Percentiles rank a stretch among this genome's conserved stretches.
phyloP scores from a whole-genome alignment of 37 sponge, comb jelly and placozoan species.

The Agelas oroides region DNA sequence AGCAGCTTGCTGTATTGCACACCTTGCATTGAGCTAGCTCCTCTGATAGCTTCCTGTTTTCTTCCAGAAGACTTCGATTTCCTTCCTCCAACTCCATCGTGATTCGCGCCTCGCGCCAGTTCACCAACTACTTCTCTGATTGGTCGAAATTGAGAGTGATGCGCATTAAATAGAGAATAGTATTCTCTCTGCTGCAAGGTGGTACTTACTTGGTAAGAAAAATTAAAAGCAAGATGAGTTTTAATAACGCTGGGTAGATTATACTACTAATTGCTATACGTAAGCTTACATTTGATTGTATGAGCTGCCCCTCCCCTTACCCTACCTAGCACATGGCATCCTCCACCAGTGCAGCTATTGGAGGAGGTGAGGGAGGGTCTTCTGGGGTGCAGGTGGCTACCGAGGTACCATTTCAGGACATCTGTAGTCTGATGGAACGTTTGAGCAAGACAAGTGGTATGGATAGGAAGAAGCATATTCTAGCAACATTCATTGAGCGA shows the following conservation, averaged over 20 bases:
- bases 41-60: conserved; percentile 37
- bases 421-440: conserved; percentile 72
- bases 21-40: conserved; percentile 69
- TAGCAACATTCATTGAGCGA: conserved; percentile 42
- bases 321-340: too few species aligned
- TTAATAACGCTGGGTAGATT: too few species aligned
- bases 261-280: too few species aligned
- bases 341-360: not conserved
- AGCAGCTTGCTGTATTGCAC: too few species aligned
- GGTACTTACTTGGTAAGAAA: too few species aligned
- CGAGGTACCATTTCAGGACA: conserved; percentile 42
- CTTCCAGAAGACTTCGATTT: conserved; percentile 14
- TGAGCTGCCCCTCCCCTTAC: too few species aligned
- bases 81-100: too few species aligned
- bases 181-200: too few species aligned
- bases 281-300: too few species aligned
- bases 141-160: not conserved
- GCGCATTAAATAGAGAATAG: not conserved
- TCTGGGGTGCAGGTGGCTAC: conserved; percentile 1
- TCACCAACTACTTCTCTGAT: too few species aligned
- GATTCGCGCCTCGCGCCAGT: too few species aligned
- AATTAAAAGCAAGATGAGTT: too few species aligned
- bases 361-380: not conserved
- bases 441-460: conserved; percentile 60
- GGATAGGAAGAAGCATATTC: conserved; percentile 72